Evolutionary conservation across 2,888 invertebrate genomes (phyloP).

Genomic region (Oscheius onirici): DNA sequence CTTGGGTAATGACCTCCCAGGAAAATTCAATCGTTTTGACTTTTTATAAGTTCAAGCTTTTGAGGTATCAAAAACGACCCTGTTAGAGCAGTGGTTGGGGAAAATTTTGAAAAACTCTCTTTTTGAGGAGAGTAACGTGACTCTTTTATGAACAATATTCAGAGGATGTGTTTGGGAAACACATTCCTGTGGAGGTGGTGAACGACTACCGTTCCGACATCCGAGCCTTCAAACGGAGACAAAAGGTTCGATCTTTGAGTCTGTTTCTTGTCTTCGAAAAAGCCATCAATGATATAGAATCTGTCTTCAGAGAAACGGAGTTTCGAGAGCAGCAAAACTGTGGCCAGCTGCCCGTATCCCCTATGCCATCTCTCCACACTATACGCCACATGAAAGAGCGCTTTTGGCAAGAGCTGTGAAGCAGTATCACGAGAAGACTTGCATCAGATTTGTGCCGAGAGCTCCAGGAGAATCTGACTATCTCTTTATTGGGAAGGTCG

Average conservation of each 20-base stretch:
- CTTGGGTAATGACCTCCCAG: too few species aligned
- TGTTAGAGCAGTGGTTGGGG: too few species aligned
- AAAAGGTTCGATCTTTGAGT: constrained; percentile 34
- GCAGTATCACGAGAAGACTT: constrained; percentile 72
- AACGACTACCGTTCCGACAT: constrained; percentile 66
- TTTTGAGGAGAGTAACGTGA: too few species aligned
- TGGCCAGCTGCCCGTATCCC: constrained; percentile 72
- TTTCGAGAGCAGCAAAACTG: constrained; percentile 66
- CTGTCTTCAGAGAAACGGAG: constrained; percentile 62
- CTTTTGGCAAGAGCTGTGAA: constrained; percentile 71
- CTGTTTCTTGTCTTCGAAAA: too few species aligned
- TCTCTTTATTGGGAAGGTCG: constrained; percentile 70
- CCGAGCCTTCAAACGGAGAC: constrained; percentile 43
- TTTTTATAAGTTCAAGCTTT: too few species aligned
- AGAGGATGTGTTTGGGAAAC: constrained; percentile 62
- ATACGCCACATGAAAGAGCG: constrained; percentile 69
- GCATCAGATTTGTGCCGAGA: constrained; percentile 70
- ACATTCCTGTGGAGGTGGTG: constrained; percentile 65
- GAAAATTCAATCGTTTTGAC: too few species aligned
- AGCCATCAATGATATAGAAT: not conserved
- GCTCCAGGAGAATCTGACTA: constrained; percentile 67
- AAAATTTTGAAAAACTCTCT: too few species aligned
- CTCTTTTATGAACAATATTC: constrained; percentile 14
- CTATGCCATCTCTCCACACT: constrained; percentile 71
- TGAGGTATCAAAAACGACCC: too few species aligned